Evolutionary conservation across 2,888 invertebrate genomes (phyloP).

Genomic region (Synergus gifuensis): DNA sequence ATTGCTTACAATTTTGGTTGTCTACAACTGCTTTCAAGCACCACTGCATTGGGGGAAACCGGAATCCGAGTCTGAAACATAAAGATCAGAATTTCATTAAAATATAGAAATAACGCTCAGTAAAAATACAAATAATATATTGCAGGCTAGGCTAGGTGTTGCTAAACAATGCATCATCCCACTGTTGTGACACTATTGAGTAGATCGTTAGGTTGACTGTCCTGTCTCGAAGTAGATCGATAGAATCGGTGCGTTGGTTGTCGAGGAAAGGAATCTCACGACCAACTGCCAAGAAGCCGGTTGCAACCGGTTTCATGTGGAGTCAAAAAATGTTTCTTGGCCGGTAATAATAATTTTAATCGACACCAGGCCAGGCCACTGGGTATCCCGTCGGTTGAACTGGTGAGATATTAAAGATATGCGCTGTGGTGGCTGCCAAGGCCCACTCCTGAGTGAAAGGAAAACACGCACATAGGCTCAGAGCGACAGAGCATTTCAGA

Average conservation of each 20-base stretch:
- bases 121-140: neutral
- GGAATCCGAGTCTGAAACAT: neutral
- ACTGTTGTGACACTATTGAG: slow-evolving; percentile 1
- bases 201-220: slow-evolving; percentile 21
- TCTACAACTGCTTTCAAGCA: neutral
- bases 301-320: slow-evolving; percentile 51
- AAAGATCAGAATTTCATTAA: neutral
- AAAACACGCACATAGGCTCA: slow-evolving; percentile 65
- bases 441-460: slow-evolving; percentile 73
- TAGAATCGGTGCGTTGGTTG: slow-evolving; percentile 39
- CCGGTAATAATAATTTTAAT: slow-evolving; percentile 71
- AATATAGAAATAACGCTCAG: too few species aligned
- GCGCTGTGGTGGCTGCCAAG: slow-evolving; percentile 64
- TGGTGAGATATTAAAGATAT: slow-evolving; percentile 68
- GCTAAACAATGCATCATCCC: slow-evolving; percentile 14
- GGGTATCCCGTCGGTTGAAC: slow-evolving; percentile 57
- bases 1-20: neutral
- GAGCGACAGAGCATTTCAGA: slow-evolving; percentile 27
- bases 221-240: slow-evolving; percentile 38
- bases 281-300: slow-evolving; percentile 46
- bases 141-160: neutral
- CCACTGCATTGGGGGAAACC: neutral
- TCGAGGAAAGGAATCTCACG: slow-evolving; percentile 33
- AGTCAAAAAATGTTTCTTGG: slow-evolving; percentile 65
- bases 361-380: slow-evolving; percentile 65